Evolutionary conservation across 2,888 invertebrate species (phyloP), one percentile per base, ranked within the genome.

Genomic region (Stenchaetothrips biformis): DNA sequence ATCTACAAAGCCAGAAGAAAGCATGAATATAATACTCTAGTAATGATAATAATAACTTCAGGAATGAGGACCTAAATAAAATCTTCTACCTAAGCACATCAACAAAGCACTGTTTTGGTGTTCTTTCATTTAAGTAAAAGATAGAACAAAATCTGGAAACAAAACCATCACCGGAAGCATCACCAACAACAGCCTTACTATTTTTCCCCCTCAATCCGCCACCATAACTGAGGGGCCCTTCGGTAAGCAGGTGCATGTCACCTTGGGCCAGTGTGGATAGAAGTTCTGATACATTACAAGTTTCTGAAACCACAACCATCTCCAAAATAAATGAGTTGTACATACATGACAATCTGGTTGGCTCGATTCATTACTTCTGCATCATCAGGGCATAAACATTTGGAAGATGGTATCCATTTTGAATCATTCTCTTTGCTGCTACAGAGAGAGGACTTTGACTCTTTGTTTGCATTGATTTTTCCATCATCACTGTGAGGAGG

Each of bases 291-390:
- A 37, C 37, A 37, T 37, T 37, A 2, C 37, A 59, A 59, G 13
- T 59, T 18, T 59, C 16, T 59, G 13, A 13, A 59, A 59, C 81
- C 82, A 79, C 80, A 81, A 80, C 80, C 79, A 80, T 7, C 67
- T 25, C 79, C 80, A 78, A 74, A 79, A 78, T 59, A 49, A 78
- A 27, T 48, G 6, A 13, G 47, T 80, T 62, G 80, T 88, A 91
- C 94, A 90, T 94, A 94, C 94, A 94, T 93, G 88, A 94, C 94
- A 88, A 94, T 94, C 88, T 94, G 94, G 90, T 93, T 93, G 87
- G 94, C 94, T 87, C 93, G 92, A 89, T 94, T 93, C 91, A 94
- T 92, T 85, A 93, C 94, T 87, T 92, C 92, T 85, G 92, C 92
- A 88, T 93, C 93, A 87, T 93, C 92, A 86, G 92, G 91, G 86